Conservation (phyloP, 2,888 invertebrate species). For the Tetranychus truncatus region DNA sequence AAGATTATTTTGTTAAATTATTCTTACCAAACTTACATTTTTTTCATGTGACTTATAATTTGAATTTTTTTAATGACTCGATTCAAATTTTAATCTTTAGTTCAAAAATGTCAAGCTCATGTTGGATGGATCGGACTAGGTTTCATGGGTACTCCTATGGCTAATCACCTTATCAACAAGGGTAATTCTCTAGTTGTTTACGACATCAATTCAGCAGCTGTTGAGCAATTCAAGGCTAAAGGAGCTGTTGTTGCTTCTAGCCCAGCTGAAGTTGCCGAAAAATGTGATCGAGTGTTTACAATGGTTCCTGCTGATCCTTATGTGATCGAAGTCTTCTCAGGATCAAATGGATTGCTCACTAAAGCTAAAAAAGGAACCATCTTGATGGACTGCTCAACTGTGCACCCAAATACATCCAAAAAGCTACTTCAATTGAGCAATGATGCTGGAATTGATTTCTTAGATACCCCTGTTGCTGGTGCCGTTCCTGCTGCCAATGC, state of each 20-base stretch:
- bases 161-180: slow-evolving; percentile 65
- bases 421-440: slow-evolving; percentile 46
- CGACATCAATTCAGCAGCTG: slow-evolving; percentile 52
- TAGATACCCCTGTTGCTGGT: slow-evolving; percentile 95
- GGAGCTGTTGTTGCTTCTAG: slow-evolving; percentile 55
- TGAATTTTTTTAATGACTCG: too few species aligned
- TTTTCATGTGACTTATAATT: too few species aligned
- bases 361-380: slow-evolving; percentile 42
- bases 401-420: slow-evolving; percentile 71
- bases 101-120: slow-evolving; percentile 6
- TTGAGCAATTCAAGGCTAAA: slow-evolving; percentile 42
- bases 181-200: slow-evolving; percentile 48
- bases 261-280: slow-evolving; percentile 57
- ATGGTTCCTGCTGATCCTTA: slow-evolving; percentile 86
- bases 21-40: too few species aligned
- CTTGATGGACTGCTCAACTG: slow-evolving; percentile 85
- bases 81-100: neutral
- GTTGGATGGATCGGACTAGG: slow-evolving; percentile 88
- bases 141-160: slow-evolving; percentile 94
- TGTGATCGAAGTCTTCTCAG: slow-evolving; percentile 57
- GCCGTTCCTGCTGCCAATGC: slow-evolving; percentile 81
- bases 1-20: too few species aligned
- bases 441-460: slow-evolving; percentile 50
- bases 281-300: slow-evolving; percentile 60
- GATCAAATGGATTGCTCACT: slow-evolving; percentile 43